Evolutionary conservation across 2,888 invertebrate genomes (phyloP).

Genomic region (Hydroisotoma schaefferi): DNA sequence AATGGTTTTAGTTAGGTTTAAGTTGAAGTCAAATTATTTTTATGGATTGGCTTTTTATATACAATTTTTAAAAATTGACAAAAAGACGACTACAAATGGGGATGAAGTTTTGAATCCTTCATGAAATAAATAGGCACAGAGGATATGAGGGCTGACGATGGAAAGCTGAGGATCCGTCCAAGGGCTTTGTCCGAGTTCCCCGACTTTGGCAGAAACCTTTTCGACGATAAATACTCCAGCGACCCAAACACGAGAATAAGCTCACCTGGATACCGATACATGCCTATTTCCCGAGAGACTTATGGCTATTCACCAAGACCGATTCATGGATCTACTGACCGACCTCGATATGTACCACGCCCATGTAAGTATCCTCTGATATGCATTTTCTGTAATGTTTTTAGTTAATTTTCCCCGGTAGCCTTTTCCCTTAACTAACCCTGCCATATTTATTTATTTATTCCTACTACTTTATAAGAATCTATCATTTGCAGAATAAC

Average conservation of each 20-base stretch:
- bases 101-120: no score
- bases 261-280: conserved; percentile 83
- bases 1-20: no score
- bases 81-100: no score
- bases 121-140: conserved; percentile 81
- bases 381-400: no score
- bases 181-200: conserved; percentile 37
- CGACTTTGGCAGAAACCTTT: conserved; percentile 18
- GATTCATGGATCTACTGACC: conserved; percentile 30
- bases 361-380: conserved; percentile 31
- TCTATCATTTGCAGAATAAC: no score
- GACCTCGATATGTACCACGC: conserved; percentile 33
- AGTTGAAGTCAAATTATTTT: no score
- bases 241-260: conserved; percentile 61
- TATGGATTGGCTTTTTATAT: no score
- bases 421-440: no score
- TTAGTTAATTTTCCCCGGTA: no score
- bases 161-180: conserved; percentile 60
- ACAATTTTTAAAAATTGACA: no score
- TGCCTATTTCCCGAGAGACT: conserved; percentile 69
- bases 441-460: no score
- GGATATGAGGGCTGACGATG: conserved; percentile 83
- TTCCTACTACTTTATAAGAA: no score
- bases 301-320: conserved; percentile 76
- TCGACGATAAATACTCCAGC: conserved; percentile 70